Percentiles rank a stretch among this genome's conserved stretches.
Conservation (phyloP, 2,797 vertebrate genomes). For the Otolemur crassicaudatus region DNA sequence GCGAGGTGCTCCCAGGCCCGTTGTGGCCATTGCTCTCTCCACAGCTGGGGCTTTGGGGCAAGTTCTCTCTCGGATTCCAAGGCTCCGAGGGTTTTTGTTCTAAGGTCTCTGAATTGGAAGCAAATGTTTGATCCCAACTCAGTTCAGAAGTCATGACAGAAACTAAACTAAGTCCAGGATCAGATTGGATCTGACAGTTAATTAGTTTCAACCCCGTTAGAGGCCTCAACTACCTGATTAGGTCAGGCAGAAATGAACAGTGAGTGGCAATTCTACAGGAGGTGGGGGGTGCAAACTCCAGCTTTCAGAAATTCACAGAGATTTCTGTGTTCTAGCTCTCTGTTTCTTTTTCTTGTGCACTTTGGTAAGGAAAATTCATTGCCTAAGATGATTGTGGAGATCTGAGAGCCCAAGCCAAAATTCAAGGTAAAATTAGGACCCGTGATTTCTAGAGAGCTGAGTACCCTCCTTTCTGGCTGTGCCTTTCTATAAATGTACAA, state of each 20-base stretch:
- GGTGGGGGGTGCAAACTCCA: background rate
- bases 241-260: background rate
- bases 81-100: background rate
- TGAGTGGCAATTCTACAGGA: background rate
- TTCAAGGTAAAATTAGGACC: background rate
- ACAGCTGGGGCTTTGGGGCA: background rate
- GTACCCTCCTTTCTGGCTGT: background rate
- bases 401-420: background rate
- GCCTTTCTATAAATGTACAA: background rate
- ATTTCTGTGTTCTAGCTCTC: background rate
- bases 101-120: background rate
- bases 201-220: background rate
- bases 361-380: background rate
- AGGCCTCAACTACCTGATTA: background rate
- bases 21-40: too few species aligned
- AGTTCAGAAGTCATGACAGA: background rate
- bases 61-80: background rate
- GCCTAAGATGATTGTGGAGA: background rate
- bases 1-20: background rate
- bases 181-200: background rate
- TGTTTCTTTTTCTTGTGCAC: background rate
- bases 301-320: background rate
- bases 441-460: background rate
- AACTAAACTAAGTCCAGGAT: background rate
- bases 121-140: background rate